Evolutionary conservation across 2,888 invertebrate species (phyloP).

Genomic region (Camptogramma bilineatum): DNA sequence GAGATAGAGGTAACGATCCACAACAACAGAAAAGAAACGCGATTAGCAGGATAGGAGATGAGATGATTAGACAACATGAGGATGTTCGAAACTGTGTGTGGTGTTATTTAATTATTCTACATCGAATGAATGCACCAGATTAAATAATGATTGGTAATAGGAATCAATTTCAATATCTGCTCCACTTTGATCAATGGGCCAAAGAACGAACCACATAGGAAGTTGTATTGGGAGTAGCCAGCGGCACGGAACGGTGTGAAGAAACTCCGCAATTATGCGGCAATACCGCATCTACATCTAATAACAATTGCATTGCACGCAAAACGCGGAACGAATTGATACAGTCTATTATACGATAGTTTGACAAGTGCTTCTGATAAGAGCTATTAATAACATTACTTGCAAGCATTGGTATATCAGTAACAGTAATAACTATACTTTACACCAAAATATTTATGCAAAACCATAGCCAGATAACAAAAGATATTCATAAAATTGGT

Average conservation of each 20-base stretch:
- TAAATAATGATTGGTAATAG: not conserved
- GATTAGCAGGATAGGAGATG: too few species aligned
- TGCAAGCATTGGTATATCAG: not conserved
- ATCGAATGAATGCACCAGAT: too few species aligned
- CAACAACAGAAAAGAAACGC: too few species aligned
- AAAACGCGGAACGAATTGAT: constrained; percentile 48
- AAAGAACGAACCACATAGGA: constrained; percentile 18
- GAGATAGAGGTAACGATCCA: not conserved
- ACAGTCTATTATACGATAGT: constrained; percentile 28
- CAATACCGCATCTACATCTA: constrained; percentile 30
- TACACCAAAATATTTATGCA: not conserved
- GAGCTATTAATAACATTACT: not conserved
- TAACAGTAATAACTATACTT: not conserved
- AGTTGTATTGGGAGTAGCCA: constrained; percentile 15
- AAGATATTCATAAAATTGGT: not conserved
- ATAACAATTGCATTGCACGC: constrained; percentile 50
- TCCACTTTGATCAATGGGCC: constrained; percentile 1
- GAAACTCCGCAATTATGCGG: constrained; percentile 46
- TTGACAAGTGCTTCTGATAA: constrained; percentile 11
- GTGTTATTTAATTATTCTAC: too few species aligned
- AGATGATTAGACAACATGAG: too few species aligned
- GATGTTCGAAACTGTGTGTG: too few species aligned
- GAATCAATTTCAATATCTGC: not conserved
- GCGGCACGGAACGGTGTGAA: constrained; percentile 34
- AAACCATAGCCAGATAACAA: not conserved